phyloP scores from a whole-genome alignment of 1,140 invertebrate genomes.

The Drosophila kikkawai region DNA sequence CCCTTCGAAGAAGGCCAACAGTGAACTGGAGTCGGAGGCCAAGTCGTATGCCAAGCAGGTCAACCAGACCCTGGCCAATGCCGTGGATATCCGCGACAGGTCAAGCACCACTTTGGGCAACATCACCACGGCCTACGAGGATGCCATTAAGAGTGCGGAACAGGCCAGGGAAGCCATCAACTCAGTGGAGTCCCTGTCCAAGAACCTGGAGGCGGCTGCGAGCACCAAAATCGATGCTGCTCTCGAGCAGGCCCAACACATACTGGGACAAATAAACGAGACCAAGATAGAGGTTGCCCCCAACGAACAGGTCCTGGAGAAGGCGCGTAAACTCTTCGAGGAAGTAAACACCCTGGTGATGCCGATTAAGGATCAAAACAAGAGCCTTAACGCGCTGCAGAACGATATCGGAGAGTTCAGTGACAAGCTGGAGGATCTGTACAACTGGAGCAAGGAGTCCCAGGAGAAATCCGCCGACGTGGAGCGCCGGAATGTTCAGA shows the following conservation, averaged over 20 bases:
- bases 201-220: slow-evolving; percentile 89
- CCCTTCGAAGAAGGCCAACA: slow-evolving; percentile 87
- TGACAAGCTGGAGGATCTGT: slow-evolving; percentile 90
- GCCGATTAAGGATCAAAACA: slow-evolving; percentile 88
- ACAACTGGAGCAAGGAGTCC: slow-evolving; percentile 88
- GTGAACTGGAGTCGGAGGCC: slow-evolving; percentile 86
- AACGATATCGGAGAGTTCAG: slow-evolving; percentile 88
- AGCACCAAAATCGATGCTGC: slow-evolving; percentile 92
- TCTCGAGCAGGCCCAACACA: slow-evolving; percentile 89
- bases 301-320: slow-evolving; percentile 87
- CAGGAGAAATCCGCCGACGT: slow-evolving; percentile 88
- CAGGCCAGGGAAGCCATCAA: slow-evolving; percentile 87
- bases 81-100: slow-evolving; percentile 83
- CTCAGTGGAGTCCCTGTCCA: slow-evolving; percentile 89
- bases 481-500: slow-evolving; percentile 87
- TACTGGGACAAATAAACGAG: slow-evolving; percentile 86
- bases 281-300: slow-evolving; percentile 85
- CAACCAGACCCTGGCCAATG: slow-evolving; percentile 86
- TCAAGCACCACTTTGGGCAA: slow-evolving; percentile 87
- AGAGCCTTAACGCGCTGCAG: slow-evolving; percentile 86
- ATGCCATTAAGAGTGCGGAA: slow-evolving; percentile 86
- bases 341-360: slow-evolving; percentile 88
- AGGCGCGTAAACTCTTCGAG: slow-evolving; percentile 88
- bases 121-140: slow-evolving; percentile 86
- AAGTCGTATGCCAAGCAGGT: slow-evolving; percentile 87